Evolutionary conservation across 2,113 vertebrate species (phyloP), one percentile per base, ranked within the genome.

Genomic region (Bujurquina vittata): DNA sequence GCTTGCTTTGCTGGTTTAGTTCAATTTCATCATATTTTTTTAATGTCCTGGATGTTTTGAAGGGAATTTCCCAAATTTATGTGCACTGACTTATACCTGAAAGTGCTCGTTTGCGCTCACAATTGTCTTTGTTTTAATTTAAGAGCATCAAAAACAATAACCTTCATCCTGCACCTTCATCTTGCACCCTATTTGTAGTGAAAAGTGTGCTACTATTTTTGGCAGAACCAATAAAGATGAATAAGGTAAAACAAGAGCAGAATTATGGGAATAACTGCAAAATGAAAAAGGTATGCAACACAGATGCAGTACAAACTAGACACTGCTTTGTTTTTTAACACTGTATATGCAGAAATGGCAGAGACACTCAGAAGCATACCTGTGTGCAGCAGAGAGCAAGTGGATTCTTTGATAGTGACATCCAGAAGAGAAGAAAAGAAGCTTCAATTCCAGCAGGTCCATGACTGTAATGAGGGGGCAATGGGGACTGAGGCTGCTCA

Each of bases 391-490:
- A 52, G 76, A 26, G 69, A 88, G 81, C 9, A 3, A 80, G 84
- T 56, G 49, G 22, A 82, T 76, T 90, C 78, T 88, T 86, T 90
- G 89, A 91, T 89, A 65, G 72, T 56, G 69, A 94, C 88, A 90
- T 89, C 86, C 77, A 73, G 80, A 76, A 86, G 88, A 78, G 83
- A 83, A 3, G 83, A 73, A 72, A 74, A 82, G 87, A 69, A 73
- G 80, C 80, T 55, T 58, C 58, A 84, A 60, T 76, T 83, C 88
- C 87, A 87, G 87, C 87, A 83, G 84, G 87, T 46, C 73, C 33
- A 14, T 10, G 72, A 26, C 88, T 81, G 81, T 90, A 94, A 90
- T 91, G 88, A 92, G 91, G 84, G 91, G 90, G 87, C 91, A 93
- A 88, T 86, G 87, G 91, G 84, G 87, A 92, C 83, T 89, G 89